Percentiles rank a stretch among this genome's conserved stretches.
Evolutionary conservation across 1,140 invertebrate species (phyloP).

Genomic region (Oreohelix idahoensis): DNA sequence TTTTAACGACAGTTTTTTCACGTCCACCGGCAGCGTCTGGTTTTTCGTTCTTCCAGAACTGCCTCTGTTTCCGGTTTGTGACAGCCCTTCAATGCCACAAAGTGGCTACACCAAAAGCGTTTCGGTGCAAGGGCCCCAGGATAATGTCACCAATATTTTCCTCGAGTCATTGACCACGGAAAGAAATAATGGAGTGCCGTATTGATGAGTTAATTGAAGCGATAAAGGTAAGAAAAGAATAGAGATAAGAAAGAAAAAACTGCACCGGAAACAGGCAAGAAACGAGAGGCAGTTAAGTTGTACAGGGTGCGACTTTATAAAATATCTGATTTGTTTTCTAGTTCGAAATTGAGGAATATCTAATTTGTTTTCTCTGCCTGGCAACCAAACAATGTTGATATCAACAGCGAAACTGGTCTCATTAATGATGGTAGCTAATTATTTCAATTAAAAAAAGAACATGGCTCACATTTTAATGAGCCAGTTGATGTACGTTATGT

Average conservation of each 20-base stretch:
- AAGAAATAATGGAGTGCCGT: neutral
- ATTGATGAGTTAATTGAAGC: neutral
- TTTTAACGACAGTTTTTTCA: neutral
- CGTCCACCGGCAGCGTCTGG: neutral
- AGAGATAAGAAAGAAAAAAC: neutral
- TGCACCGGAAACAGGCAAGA: neutral
- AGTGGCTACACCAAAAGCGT: neutral
- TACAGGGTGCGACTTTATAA: neutral
- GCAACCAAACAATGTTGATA: neutral
- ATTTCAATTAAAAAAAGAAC: conserved; percentile 20
- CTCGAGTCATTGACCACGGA: neutral
- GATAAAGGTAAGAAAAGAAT: neutral
- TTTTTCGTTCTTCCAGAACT: neutral
- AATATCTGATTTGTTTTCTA: neutral
- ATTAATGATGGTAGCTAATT: no score
- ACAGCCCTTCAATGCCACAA: neutral
- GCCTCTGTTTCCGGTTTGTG: neutral
- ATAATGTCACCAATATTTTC: conserved; percentile 6
- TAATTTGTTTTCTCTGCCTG: neutral
- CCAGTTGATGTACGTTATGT: no score
- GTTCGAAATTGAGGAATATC: neutral
- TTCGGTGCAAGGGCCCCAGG: neutral
- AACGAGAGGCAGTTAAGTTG: neutral
- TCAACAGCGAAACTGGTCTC: neutral
- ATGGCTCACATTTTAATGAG: no score